Evolutionary conservation across 2,888 invertebrate genomes (phyloP).

Genomic region (Leucozona laternaria): DNA sequence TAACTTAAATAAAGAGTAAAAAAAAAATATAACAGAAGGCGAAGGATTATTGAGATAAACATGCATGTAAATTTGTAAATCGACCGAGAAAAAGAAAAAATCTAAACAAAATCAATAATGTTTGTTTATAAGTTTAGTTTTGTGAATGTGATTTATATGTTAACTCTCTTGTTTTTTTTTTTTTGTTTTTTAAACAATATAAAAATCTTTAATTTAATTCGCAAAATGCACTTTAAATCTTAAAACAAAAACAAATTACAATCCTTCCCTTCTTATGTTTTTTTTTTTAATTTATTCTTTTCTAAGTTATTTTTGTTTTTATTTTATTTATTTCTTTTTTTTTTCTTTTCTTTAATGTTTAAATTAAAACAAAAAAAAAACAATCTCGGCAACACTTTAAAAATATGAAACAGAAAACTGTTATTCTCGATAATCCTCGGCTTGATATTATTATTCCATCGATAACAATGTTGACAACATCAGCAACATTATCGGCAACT

Average conservation of each 20-base stretch:
- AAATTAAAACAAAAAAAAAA: slow-evolving; percentile 39
- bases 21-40: slow-evolving; percentile 76
- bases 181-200: slow-evolving; percentile 62
- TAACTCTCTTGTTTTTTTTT: slow-evolving; percentile 65
- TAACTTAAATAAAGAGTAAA: slow-evolving; percentile 43
- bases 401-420: slow-evolving; percentile 77
- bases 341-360: slow-evolving; percentile 75
- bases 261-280: slow-evolving; percentile 80
- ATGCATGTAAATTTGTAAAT: slow-evolving; percentile 75
- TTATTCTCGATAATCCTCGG: slow-evolving; percentile 79
- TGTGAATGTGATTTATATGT: slow-evolving; percentile 63
- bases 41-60: slow-evolving; percentile 81
- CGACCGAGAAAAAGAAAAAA: slow-evolving; percentile 84
- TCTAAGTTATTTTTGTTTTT: slow-evolving; percentile 79
- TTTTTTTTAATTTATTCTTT: slow-evolving; percentile 77
- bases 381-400: slow-evolving; percentile 34
- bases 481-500: slow-evolving; percentile 78
- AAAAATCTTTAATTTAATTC: slow-evolving; percentile 52
- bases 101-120: slow-evolving; percentile 81
- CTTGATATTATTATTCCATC: slow-evolving; percentile 77
- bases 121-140: slow-evolving; percentile 61
- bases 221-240: slow-evolving; percentile 59
- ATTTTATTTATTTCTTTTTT: slow-evolving; percentile 75
- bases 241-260: slow-evolving; percentile 71
- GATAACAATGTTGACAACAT: slow-evolving; percentile 76